Conservation (phyloP, 2,113 vertebrate genomes). For the Noctilio leporinus region DNA sequence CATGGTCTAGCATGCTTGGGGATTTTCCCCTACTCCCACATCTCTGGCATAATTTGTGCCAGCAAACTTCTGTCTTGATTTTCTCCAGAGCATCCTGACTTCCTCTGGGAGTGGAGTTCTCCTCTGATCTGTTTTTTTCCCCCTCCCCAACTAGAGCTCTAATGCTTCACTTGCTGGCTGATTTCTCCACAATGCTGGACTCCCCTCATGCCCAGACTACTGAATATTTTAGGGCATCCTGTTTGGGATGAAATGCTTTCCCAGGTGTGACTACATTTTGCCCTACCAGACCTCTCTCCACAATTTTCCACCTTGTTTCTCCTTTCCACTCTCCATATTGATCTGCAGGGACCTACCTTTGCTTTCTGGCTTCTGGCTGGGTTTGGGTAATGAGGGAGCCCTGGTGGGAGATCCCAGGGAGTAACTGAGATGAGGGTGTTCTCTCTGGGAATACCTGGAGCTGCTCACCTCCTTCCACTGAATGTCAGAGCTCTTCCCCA, state of each 20-base stretch:
- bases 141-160: not conserved
- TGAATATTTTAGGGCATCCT: not conserved
- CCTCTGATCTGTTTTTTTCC: not conserved
- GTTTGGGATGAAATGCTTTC: not conserved
- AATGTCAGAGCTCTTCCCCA: not conserved
- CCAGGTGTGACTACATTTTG: not conserved
- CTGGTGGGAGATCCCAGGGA: not conserved
- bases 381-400: not conserved
- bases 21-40: not conserved
- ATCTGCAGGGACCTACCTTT: not conserved
- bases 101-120: not conserved
- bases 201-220: not conserved
- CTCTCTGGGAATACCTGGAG: not conserved
- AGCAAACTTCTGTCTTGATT: not conserved
- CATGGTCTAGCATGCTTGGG: not conserved
- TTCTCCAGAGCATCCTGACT: constrained; percentile 15
- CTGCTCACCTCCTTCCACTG: not conserved
- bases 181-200: not conserved
- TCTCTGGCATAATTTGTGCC: not conserved
- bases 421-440: not conserved
- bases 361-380: not conserved
- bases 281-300: not conserved
- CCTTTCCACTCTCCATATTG: not conserved
- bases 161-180: not conserved
- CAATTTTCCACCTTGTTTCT: not conserved